Percentiles rank a stretch among this genome's conserved stretches.
Conservation (phyloP, 2,888 invertebrate genomes). For the Drosophila hamatofila region DNA sequence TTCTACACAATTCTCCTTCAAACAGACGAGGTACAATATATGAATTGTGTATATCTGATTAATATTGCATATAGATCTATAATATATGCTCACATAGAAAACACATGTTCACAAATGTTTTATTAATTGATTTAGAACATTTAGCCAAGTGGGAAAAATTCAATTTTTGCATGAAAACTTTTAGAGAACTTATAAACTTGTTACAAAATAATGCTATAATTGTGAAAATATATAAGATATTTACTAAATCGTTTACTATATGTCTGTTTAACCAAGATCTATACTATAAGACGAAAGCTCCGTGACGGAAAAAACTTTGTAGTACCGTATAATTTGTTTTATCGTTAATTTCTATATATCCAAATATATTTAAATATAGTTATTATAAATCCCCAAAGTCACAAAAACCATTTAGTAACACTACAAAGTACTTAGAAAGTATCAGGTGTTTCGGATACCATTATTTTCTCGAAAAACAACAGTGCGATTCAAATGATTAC, state of each 20-base stretch:
- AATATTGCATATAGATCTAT: not conserved
- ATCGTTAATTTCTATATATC: not conserved
- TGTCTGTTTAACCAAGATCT: no score
- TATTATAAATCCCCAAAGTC: not conserved
- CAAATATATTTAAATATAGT: not conserved
- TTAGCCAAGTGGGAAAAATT: not conserved
- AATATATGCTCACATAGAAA: not conserved
- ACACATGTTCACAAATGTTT: conserved; percentile 5
- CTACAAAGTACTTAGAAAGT: not conserved
- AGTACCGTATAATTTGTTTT: not conserved
- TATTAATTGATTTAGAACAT: not conserved
- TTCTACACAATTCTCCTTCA: not conserved
- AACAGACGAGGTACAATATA: not conserved
- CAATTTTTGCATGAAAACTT: not conserved
- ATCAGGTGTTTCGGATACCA: not conserved
- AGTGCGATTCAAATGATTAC: not conserved
- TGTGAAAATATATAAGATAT: no score
- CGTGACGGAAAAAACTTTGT: no score
- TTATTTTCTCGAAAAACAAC: not conserved
- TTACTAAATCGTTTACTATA: no score
- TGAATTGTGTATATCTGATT: not conserved
- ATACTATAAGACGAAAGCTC: no score
- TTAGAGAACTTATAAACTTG: not conserved
- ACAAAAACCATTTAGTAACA: no score
- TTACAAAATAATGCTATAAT: no score